These are phyloP conservation scores for Erebia ligea DNA, from an alignment of 2,888 invertebrate species.

Conservation along the genomic window DNA sequence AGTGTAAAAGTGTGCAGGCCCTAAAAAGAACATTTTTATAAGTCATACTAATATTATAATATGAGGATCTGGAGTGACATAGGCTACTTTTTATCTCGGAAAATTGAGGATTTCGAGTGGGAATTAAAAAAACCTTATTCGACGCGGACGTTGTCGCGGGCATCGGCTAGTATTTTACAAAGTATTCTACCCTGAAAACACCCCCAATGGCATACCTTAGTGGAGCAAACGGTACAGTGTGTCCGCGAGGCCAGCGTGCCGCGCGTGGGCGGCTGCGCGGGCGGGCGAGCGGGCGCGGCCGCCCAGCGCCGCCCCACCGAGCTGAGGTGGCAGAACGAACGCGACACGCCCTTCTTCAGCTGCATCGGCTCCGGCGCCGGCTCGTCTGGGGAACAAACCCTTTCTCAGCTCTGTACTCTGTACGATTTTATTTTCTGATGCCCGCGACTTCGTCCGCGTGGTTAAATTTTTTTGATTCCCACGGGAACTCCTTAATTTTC, in stretches of 20 bases:
- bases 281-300: conserved; percentile 56
- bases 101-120: no score
- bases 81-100: no score
- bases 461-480: no score
- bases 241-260: conserved; percentile 73
- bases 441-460: no score
- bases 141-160: no score
- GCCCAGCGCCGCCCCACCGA: conserved; percentile 65
- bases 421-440: no score
- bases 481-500: no score
- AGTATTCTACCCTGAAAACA: neutral
- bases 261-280: conserved; percentile 71
- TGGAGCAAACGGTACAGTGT: conserved; percentile 73
- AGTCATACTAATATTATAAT: no score
- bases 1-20: no score
- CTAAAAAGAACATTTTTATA: no score
- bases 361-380: conserved; percentile 59
- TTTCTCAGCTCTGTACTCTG: neutral
- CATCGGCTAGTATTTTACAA: neutral
- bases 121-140: no score
- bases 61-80: no score
- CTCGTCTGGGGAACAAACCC: conserved; percentile 45
- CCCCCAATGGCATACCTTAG: conserved; percentile 57
- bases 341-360: conserved; percentile 71
- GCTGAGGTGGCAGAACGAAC: conserved; percentile 78